A percentile compares a stretch with the other conserved stretches of the same genome.
Conservation (phyloP, 2,797 vertebrate genomes). For the Micropoecilia bifurca region DNA sequence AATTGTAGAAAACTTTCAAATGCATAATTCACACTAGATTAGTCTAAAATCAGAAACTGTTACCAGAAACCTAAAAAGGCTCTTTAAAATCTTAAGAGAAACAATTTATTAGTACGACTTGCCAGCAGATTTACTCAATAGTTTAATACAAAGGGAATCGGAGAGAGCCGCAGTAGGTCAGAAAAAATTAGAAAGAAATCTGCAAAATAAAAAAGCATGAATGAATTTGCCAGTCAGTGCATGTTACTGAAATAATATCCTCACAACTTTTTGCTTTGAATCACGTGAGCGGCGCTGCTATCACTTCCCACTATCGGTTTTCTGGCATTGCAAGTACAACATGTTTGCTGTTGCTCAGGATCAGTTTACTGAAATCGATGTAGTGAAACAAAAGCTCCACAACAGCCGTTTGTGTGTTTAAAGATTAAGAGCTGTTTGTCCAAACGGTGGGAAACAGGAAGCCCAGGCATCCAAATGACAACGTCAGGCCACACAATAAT, state of each 20-base stretch:
- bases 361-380: constrained; percentile 20
- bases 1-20: not conserved
- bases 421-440: not conserved
- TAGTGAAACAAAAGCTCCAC: constrained; percentile 1
- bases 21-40: not conserved
- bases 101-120: not conserved
- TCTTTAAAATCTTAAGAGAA: not conserved
- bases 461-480: not conserved
- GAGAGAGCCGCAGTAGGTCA: not conserved
- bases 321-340: constrained; percentile 17
- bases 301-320: constrained; percentile 28
- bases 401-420: constrained; percentile 20
- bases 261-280: not conserved
- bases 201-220: not conserved
- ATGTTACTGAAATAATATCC: not conserved
- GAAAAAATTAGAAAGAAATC: not conserved
- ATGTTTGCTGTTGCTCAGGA: constrained; percentile 26
- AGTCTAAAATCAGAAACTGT: not conserved
- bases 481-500: not conserved
- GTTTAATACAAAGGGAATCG: not conserved
- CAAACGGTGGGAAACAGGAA: not conserved
- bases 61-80: not conserved
- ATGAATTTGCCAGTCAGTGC: not conserved
- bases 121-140: not conserved
- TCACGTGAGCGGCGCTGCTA: not conserved